Conservation (phyloP, 2,797 vertebrate species). For the Tiaroga cobitis region DNA sequence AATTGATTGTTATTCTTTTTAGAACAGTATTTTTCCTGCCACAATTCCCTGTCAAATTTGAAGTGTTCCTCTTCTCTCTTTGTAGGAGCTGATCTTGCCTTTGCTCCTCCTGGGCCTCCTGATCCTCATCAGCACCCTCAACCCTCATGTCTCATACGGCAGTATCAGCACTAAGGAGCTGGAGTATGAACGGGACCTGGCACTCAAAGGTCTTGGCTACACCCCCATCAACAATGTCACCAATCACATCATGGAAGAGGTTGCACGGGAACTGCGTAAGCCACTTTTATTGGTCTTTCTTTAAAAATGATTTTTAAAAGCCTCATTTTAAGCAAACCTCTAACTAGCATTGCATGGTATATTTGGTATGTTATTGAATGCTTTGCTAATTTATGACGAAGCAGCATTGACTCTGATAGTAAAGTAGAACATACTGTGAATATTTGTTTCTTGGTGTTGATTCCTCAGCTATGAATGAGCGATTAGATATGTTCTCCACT, state of each 20-base stretch:
- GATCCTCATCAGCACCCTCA: slow-evolving; percentile 79
- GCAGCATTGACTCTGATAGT: neutral
- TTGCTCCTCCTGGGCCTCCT: slow-evolving; percentile 78
- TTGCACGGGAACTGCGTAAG: slow-evolving; percentile 79
- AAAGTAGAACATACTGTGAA: neutral
- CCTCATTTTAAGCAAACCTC: neutral
- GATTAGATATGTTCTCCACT: slow-evolving; percentile 77
- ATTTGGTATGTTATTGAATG: neutral
- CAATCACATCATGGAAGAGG: slow-evolving; percentile 87
- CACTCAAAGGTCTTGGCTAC: slow-evolving; percentile 83
- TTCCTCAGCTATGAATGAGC: slow-evolving; percentile 70
- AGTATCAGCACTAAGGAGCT: slow-evolving; percentile 74
- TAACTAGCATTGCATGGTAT: neutral
- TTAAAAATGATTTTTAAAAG: neutral
- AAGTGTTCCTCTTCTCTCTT: neutral
- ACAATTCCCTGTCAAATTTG: neutral
- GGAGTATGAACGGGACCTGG: slow-evolving; percentile 60
- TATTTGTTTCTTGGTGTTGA: slow-evolving; percentile 29
- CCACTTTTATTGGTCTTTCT: slow-evolving; percentile 13
- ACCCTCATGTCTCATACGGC: slow-evolving; percentile 79
- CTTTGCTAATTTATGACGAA: neutral
- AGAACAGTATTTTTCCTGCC: neutral
- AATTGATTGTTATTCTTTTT: neutral
- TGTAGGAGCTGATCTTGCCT: slow-evolving; percentile 79
- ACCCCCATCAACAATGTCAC: slow-evolving; percentile 84